Evolutionary conservation across 1,140 invertebrate species (phyloP), one percentile per base, ranked within the genome.

Genomic region (Drosophila subpulchrella): DNA sequence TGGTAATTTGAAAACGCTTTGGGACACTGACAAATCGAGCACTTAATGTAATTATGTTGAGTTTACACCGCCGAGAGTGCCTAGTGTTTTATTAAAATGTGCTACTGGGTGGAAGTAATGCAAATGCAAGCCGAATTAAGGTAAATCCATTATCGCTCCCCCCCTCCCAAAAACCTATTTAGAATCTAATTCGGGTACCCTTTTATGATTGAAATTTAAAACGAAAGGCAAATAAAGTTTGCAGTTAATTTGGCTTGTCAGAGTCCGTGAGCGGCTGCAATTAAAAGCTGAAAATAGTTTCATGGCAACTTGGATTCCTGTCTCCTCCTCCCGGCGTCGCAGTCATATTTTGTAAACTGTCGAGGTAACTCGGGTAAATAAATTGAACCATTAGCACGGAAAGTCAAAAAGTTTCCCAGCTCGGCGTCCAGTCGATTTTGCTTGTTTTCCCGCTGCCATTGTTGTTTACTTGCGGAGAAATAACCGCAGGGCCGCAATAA

Each of bases 331-430:
- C 20, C 41, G 50, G 58, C 60, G 50, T 30, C 24, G 57, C 42
- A 78, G 74, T 60, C 68, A 78, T 78, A 86, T 82, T 85, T 75
- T 78, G 78, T 61, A 61, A 72, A 75, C 75, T 68, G 79, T 78
- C 65, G 57, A 30, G 47, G 39, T 47, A 81, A 56, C 60, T 57
- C 20, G 42, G 70, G 42, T 51, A 75, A 58, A 88, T 82, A 85
- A 88, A 85, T 88, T 85, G 78, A 88, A 72, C 83, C 82, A 85
- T 85, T 85, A 88, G 80, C 82, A 82, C 60, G 48, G 66, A 30
- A 65, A 63, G 50, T 38, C 50, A 34, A 47, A 88, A 85, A 82
- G 78, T 85, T 81, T 57, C 57, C 67, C 79, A 63, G 60, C 66
- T 66, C 66, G 60, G 15, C 32, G 66, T 76, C n/a, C 72, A 77